Base-by-base conservation (phyloP, 1,140 invertebrate genomes). In the Bombyx mandarina region DNA sequence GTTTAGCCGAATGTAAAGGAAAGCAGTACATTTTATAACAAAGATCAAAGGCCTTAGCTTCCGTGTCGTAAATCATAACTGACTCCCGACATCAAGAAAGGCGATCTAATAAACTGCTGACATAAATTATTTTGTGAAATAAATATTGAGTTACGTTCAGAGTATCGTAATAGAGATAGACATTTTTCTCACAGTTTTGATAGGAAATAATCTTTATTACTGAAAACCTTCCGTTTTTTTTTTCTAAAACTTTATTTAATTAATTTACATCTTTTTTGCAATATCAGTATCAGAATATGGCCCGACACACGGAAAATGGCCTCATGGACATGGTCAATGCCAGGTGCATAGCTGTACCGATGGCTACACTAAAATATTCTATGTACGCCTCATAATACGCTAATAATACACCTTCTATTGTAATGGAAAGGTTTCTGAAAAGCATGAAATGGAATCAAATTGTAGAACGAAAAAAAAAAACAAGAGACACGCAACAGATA, bases 21-120 rank as follows among this genome's bases (percentile, higher is more conserved):
- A 35, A 35, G 26, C 2, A 1, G 26, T 54, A 45, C 43, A 55
- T 55, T 22, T 26, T 35, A 43, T 43, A 58, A 48, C 35, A 57
- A 61, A 65, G 69, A 72, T 73, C 63, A 69, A 69, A 73, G 67
- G 60, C 69, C 67, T 55, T 61, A 58, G 45, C 65, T 77, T 77
- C 75, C 71, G 63, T 61, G 26, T 49, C 57, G 64, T 71, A 73
- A 77, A 73, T 77, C 67, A 75, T 53, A 66, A 44, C 45, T 64
- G 66, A 75, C 58, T 66, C 54, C 63, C 48, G 57, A 54, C 54
- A 63, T 51, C 57, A 61, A 61, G 62, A 63, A 46, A 35, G 54
- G 46, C 46, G 46, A 46, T 56, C 46, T 56, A 48, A 56, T 49
- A 56, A 56, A 56, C 54, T 56, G 46, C 45, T 56, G 49, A 56